These are phyloP conservation scores for Chelmon rostratus DNA, from an alignment of 2,797 vertebrate species.

Conservation along the genomic window DNA sequence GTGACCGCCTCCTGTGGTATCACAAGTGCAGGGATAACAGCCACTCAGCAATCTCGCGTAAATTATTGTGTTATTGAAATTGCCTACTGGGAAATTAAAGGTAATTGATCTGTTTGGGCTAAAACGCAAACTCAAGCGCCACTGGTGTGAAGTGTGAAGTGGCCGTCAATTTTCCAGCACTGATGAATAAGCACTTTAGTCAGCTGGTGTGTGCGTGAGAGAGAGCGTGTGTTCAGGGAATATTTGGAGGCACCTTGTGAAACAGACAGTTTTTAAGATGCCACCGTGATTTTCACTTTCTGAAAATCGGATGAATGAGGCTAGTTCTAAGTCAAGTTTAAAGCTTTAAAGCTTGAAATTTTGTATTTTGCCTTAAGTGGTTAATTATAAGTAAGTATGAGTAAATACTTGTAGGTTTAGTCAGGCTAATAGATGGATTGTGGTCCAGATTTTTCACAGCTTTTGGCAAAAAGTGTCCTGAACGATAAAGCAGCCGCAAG, in stretches of 20 bases:
- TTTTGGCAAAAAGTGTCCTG: background rate
- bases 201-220: background rate
- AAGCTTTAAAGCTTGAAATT: too few species aligned
- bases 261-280: background rate
- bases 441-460: background rate
- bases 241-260: background rate
- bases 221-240: too few species aligned
- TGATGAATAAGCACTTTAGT: constrained; percentile 11
- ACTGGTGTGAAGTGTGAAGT: background rate
- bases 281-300: background rate
- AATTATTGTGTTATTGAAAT: constrained; percentile 21
- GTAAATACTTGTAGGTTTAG: background rate
- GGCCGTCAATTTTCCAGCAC: constrained; percentile 15
- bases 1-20: constrained; percentile 64
- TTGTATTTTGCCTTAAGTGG: too few species aligned
- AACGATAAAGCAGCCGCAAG: background rate
- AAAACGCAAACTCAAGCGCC: constrained; percentile 45
- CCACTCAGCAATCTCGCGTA: background rate
- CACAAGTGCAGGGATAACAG: constrained; percentile 26
- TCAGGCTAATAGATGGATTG: background rate
- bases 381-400: too few species aligned
- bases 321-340: too few species aligned
- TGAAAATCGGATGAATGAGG: background rate
- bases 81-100: constrained; percentile 60
- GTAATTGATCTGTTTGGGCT: constrained; percentile 44